Conservation (phyloP, 1,140 invertebrate genomes). For the Ceratitis capitata region DNA sequence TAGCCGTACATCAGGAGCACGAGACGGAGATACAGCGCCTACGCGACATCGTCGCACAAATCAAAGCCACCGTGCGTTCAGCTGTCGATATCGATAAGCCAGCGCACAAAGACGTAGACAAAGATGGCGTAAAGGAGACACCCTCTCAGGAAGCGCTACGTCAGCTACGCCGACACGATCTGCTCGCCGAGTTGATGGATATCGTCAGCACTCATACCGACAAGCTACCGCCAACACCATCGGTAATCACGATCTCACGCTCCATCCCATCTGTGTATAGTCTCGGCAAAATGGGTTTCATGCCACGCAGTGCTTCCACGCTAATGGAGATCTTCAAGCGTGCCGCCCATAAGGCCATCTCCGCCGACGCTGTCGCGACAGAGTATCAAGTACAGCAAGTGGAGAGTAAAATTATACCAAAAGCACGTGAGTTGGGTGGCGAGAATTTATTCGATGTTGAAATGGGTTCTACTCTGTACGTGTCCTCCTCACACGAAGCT, state of each 20-base stretch:
- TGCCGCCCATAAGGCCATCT: conserved; percentile 35
- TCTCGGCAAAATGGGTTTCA: conserved; percentile 70
- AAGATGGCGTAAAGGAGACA: conserved; percentile 62
- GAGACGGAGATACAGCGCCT: conserved; percentile 68
- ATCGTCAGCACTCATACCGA: conserved; percentile 62
- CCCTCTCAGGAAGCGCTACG: conserved; percentile 52
- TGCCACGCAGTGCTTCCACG: conserved; percentile 49
- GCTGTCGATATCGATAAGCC: conserved; percentile 67
- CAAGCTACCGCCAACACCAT: conserved; percentile 51
- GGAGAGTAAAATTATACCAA: conserved; percentile 45
- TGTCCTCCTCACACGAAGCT: conserved; percentile 56
- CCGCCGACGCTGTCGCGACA: conserved; percentile 30
- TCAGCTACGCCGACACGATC: conserved; percentile 68
- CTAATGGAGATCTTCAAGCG: conserved; percentile 44
- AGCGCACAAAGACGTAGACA: conserved; percentile 61
- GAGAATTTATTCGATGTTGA: conserved; percentile 56
- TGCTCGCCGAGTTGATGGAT: conserved; percentile 68
- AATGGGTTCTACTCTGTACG: conserved; percentile 57
- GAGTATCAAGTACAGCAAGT: conserved; percentile 36
- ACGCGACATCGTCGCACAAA: conserved; percentile 69
- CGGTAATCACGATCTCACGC: conserved; percentile 61
- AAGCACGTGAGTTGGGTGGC: conserved; percentile 26
- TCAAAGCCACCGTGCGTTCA: conserved; percentile 69
- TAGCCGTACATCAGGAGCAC: conserved; percentile 66
- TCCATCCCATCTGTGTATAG: conserved; percentile 62